Base-by-base conservation (phyloP, 2,797 vertebrate species). In the Menidia menidia region DNA sequence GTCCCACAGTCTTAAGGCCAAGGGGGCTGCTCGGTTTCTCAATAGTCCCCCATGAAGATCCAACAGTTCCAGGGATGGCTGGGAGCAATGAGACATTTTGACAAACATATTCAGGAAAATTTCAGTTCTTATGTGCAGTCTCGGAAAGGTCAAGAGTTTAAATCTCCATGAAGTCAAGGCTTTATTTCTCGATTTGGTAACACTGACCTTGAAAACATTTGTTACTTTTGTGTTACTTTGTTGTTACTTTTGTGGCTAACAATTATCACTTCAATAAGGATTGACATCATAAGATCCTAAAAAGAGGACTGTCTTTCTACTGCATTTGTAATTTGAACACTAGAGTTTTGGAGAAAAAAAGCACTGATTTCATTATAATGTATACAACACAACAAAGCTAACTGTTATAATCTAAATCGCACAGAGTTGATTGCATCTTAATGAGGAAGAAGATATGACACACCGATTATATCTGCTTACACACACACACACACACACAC, bases 141-240 rank as follows among this genome's bases (percentile, higher is more conserved):
- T 70, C 74, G 85, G 75, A 90, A 87, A 88, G 76, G 18, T 73
- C n/a, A 62, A 25, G 70, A 65, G 82, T 75, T 80, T 72, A 41
- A 88, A 90, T 85, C 82, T 71, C 81, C 82, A 89, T 78, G 80
- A 73, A 66, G 71, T 83, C 77, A 80, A 87, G 73, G 81, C 67
- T 64, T 52, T 53, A 65, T 82, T 82, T 83, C 60, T 81, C 64
- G 71, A 64, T 88, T 83, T 87, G 68, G 51, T 16, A 79, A 80
- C 56, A 35, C 52, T 85, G 89, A 91, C 92, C 92, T 92, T 93
- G 90, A 90, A 91, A 92, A 91, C 72, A 86, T 25, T 25, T 25
- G 25, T 25, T 25, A 25, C 25, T 2, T 25, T 25, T 25, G 25
- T 25, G 25, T 25, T 25, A 25, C 25, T 25, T 25, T 25, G 1